phyloP scores from a whole-genome alignment of 1,140 invertebrate species.

The Bombus cullumanus region DNA sequence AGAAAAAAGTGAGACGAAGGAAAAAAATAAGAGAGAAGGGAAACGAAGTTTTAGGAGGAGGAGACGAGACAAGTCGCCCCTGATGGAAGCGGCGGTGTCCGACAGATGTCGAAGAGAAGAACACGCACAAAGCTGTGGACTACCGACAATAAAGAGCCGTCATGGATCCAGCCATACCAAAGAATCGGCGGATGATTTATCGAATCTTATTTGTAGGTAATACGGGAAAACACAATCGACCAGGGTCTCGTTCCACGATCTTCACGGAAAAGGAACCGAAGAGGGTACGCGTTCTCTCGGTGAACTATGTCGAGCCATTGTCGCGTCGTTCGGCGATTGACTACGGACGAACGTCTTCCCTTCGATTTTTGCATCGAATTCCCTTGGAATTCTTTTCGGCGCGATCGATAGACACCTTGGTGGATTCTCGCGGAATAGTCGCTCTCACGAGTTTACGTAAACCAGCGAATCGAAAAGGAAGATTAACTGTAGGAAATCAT shows the following conservation, averaged over 20 bases:
- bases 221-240: conserved; percentile 54
- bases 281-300: conserved; percentile 9
- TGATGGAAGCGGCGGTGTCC: background rate
- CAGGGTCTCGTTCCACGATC: conserved; percentile 13
- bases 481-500: background rate
- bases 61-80: background rate
- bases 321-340: conserved; percentile 4
- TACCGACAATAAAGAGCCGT: conserved; percentile 50
- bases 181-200: conserved; percentile 61
- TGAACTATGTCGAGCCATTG: conserved; percentile 49
- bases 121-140: conserved; percentile 59
- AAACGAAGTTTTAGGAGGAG: background rate
- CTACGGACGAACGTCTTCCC: background rate
- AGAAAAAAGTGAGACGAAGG: background rate
- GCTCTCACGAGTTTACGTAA: too few species aligned
- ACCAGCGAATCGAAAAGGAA: too few species aligned
- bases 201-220: conserved; percentile 59
- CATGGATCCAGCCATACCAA: conserved; percentile 40
- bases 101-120: conserved; percentile 47
- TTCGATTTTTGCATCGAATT: background rate
- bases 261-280: conserved; percentile 20
- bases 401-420: too few species aligned
- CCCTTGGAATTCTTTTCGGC: too few species aligned
- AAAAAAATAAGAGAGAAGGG: background rate
- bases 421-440: too few species aligned